phyloP scores from a whole-genome alignment of 2,888 invertebrate species.

The Tetanocera ferruginea region DNA sequence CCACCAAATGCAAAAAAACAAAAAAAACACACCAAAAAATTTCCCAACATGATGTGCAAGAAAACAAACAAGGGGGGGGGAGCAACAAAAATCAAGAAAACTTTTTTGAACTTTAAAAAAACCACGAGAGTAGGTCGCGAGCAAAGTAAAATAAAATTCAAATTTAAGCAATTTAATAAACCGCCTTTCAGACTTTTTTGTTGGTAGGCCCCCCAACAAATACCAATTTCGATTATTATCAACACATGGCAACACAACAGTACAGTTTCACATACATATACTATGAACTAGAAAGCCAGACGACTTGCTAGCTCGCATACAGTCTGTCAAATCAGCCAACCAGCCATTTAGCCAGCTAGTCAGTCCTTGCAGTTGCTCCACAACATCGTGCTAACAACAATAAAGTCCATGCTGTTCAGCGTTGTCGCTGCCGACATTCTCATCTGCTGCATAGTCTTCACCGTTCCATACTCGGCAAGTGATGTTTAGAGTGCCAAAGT shows the following conservation, averaged over 20 bases:
- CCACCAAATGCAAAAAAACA: background rate
- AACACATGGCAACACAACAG: slow-evolving; percentile 15
- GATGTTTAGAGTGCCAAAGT: slow-evolving; percentile 29
- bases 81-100: background rate
- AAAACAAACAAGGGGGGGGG: background rate
- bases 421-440: background rate
- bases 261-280: background rate
- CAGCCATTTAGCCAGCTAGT: background rate
- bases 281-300: too few species aligned
- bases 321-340: background rate
- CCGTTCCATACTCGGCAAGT: slow-evolving; percentile 5
- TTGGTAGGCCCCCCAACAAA: background rate
- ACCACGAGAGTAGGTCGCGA: background rate
- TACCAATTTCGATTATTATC: slow-evolving; percentile 14
- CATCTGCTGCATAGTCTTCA: background rate
- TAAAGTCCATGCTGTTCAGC: background rate
- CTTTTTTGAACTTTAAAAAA: background rate
- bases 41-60: background rate
- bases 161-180: slow-evolving; percentile 22
- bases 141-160: slow-evolving; percentile 15
- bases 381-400: background rate
- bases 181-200: background rate
- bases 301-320: background rate
- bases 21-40: background rate
- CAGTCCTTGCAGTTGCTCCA: background rate